Base-by-base conservation (phyloP, 2,113 vertebrate genomes). In the Panurus biarmicus region DNA sequence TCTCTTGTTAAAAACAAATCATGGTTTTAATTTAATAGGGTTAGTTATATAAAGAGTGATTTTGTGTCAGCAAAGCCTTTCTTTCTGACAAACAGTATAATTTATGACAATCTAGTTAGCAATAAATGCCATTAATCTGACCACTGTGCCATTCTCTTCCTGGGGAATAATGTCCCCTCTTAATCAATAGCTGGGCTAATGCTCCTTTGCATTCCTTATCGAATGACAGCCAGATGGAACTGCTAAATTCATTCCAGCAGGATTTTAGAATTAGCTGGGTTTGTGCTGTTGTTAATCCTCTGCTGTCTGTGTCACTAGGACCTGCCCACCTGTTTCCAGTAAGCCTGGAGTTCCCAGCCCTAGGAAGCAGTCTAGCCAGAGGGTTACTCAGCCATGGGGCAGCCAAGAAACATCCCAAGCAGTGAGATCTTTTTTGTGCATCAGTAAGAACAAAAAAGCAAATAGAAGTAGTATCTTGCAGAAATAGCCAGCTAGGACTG, bases 151-250 rank as follows among this genome's bases (percentile, higher is more conserved):
- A 61, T 92, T 95, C 79, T 73, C 47, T 66, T 93, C 76, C 53
- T 38, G 89, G 72, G 84, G 57, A 88, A 50, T 93, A 87, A 57
- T 66, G 48, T 79, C 80, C 69, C 36, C 57, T 94, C 90, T 90
- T 96, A 94, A 97, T 97, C 93, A 96, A 85, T 74, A 77, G 90
- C 67, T 51, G 94, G 67, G 86, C 95, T 90, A 91, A 50, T 90
- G 84, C 64, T 73, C 71, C 69, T 93, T 92, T 93, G 91, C 95
- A 92, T 96, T 96, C 90, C 90, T 97, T 96, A 96, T 94, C 97
- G 95, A 93, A 81, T 89, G 96, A 91, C 95, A 95, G 96, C 96
- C 98, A 98, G 98, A 98, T 98, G 98, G 98, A 89, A 56, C 94
- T 89, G 72, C 95, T 93, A 92, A 91, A 96, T 94, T 92, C 82